Evolutionary conservation across 2,113 vertebrate genomes (phyloP), one percentile per base, ranked within the genome.

Genomic region (Corydoras sp.): DNA sequence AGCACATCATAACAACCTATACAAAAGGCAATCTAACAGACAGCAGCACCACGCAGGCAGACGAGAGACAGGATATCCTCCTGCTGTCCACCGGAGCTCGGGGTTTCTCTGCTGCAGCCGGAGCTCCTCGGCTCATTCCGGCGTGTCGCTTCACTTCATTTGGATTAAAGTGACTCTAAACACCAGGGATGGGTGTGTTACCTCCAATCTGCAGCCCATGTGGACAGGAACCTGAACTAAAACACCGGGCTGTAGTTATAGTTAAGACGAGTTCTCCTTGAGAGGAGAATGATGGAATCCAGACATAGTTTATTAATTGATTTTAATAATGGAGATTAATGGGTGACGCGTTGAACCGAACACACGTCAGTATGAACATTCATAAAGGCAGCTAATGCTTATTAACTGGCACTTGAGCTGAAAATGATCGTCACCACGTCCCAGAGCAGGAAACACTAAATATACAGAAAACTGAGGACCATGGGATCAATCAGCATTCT

Each of bases 1-100:
- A 56, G 54, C 54, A 53, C 51, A 53, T 56, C 54, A 56, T n/a
- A 56, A 56, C 54, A 56, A 56, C 54, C 54, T 56, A n/a, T n/a
- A 56, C 54, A 56, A 56, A n/a, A 56, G 54, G 3, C 51, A 53
- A 10, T 14, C 5, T 12, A 53, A 10, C 13, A 14, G 10, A 12
- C 10, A 14, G 13, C 10, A 53, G 13, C 51, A 53, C 3, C 51
- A 53, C 51, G 4, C 13, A 10, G 51, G 51, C 51, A 53, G 13
- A 53, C 11, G 10, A 53, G 5, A 53, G 51, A 3, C 51, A 53
- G 51, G 51, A 53, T 53, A 12, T 53, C 51, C 51, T 10, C 51
- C 13, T 53, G 13, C 10, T 53, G 5, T 53, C 5, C 51, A 53
- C 35, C 1, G 35, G 4, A 53, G 51, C 10, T 53, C 51, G 51